Evolutionary conservation across 2,888 invertebrate genomes (phyloP).

Genomic region (Erebia palarica): DNA sequence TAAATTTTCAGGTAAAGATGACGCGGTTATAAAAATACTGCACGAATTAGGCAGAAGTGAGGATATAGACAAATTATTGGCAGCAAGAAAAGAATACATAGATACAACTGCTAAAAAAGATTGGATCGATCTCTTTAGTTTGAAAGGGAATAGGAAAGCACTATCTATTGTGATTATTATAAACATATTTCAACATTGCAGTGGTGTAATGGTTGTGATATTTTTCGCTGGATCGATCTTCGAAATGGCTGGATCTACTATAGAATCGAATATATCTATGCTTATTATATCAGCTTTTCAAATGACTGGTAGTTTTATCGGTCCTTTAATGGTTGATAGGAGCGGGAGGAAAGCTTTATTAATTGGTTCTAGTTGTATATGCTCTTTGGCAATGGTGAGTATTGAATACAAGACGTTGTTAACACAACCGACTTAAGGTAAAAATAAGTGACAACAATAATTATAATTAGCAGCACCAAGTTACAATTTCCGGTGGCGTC

Average conservation of each 20-base stretch:
- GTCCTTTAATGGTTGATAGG: constrained; percentile 37
- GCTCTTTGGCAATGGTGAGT: constrained; percentile 34
- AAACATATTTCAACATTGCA: constrained; percentile 43
- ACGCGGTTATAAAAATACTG: constrained; percentile 47
- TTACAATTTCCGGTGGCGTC: too few species aligned
- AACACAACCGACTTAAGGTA: too few species aligned
- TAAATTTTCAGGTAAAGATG: constrained; percentile 50
- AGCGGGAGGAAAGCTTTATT: constrained; percentile 34
- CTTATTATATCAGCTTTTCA: constrained; percentile 37
- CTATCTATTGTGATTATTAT: constrained; percentile 50
- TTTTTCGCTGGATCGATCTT: constrained; percentile 37
- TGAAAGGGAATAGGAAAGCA: constrained; percentile 53
- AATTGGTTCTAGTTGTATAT: constrained; percentile 29
- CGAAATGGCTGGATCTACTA: constrained; percentile 29
- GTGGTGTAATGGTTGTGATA: constrained; percentile 33
- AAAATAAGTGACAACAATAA: too few species aligned
- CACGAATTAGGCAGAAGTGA: constrained; percentile 50
- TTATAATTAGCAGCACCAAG: too few species aligned
- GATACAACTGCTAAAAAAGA: constrained; percentile 39
- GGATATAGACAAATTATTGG: constrained; percentile 48
- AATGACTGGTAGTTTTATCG: constrained; percentile 28
- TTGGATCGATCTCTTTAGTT: constrained; percentile 51
- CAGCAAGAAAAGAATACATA: constrained; percentile 41
- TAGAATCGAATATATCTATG: constrained; percentile 34
- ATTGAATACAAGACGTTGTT: too few species aligned